Base-by-base conservation (phyloP, 2,797 vertebrate species). In the Alfaro cultratus region DNA sequence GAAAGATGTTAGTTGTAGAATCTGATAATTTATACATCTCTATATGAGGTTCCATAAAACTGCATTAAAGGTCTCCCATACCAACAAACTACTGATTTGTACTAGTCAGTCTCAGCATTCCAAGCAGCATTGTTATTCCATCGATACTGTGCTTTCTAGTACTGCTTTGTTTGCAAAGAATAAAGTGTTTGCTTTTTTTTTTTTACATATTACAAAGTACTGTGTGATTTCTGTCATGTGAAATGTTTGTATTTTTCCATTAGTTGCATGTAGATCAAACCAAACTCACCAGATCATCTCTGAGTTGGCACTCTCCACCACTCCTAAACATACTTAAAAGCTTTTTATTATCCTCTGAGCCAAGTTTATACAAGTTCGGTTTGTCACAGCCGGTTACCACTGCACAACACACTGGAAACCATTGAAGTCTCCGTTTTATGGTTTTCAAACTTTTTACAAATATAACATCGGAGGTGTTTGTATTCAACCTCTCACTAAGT, bases 231-330 rank as follows among this genome's bases (percentile, higher is more conserved):
- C 16, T 46, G 4, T 47, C 15, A 73, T 9, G 70, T 47, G 26
- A 47, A 47, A 29, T 11, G 13, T 47, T n/a, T 43, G 70, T 72
- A 31, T 47, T 73, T 73, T 73, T 72, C n/a, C 71, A 53, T 23
- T 7, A 21, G 18, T 26, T 53, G 47, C 36, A 21, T 41, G 49
- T 55, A n/a, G 16, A 47, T 74, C 31, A 26, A 23, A 18, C 45
- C 31, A 36, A 31, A 18, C 45, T 34, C 7, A 36, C 11, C 31
- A 5, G 31, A 39, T 23, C 23, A 1, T 49, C 1, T 26, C 31
- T 73, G 8, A 39, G 31, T 51, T 39, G 11, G 9, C 26, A 34
- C 73, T 23, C 6, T 67, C 18, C 18, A 53, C 53, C 53, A 60
- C 74, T 16, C 74, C 74, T 26, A 21, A 45, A 31, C 5, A 23